Conservation (phyloP, 1,140 invertebrate genomes). For the Trinorchestia longiramus region DNA sequence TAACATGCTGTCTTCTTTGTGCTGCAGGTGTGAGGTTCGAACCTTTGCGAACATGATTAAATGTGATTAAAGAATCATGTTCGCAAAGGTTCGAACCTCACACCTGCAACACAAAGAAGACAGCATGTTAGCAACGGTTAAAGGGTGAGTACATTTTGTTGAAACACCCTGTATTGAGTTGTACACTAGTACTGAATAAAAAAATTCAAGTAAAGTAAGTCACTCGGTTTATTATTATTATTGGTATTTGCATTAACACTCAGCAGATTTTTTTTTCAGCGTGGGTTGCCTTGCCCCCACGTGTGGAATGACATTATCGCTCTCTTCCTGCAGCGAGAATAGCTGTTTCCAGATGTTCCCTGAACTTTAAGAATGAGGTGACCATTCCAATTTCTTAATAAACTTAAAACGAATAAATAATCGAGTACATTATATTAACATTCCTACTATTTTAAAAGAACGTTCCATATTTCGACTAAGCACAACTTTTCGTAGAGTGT, state of each 20-base stretch:
- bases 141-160: too few species aligned
- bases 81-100: too few species aligned
- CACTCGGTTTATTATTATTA: conserved; percentile 34
- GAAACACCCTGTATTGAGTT: too few species aligned
- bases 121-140: too few species aligned
- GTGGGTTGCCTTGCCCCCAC: not conserved
- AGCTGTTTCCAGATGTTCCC: not conserved
- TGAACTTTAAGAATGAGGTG: not conserved
- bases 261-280: not conserved
- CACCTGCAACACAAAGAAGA: too few species aligned
- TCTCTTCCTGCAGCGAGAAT: not conserved
- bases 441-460: not conserved
- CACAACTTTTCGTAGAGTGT: not conserved
- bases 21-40: too few species aligned
- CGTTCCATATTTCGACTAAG: not conserved
- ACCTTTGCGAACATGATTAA: too few species aligned
- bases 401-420: not conserved
- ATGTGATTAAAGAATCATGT: too few species aligned
- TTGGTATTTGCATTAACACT: conserved; percentile 48
- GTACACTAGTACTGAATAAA: not conserved
- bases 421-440: not conserved
- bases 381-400: not conserved
- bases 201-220: not conserved
- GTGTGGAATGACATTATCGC: not conserved
- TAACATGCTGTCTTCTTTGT: too few species aligned